Percentiles rank a stretch among this genome's conserved stretches.
These are phyloP conservation scores for Gasterosteus nipponicus DNA, from an alignment of 2,113 vertebrate species.

Conservation along the genomic window DNA sequence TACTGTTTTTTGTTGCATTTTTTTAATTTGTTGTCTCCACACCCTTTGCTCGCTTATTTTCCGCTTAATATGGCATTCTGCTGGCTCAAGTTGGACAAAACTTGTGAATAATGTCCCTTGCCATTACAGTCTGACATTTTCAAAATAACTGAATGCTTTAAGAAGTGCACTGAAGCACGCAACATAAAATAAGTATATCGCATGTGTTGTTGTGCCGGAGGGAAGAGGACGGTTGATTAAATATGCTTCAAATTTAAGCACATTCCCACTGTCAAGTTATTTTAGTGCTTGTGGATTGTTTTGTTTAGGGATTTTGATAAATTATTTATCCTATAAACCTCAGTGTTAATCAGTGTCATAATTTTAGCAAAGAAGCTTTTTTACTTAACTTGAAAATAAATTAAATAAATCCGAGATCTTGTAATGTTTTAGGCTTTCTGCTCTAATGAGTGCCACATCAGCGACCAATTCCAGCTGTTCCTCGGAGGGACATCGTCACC, in stretches of 20 bases:
- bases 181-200: slow-evolving; percentile 56
- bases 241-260: slow-evolving; percentile 46
- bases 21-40: slow-evolving; percentile 16
- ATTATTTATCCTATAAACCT: slow-evolving; percentile 43
- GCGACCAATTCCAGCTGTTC: slow-evolving; percentile 21
- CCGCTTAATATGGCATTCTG: slow-evolving; percentile 7
- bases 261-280: slow-evolving; percentile 39
- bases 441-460: slow-evolving; percentile 23
- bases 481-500: slow-evolving; percentile 39
- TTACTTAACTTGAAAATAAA: not conserved
- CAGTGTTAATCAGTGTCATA: slow-evolving; percentile 26
- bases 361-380: not conserved
- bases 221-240: slow-evolving; percentile 67
- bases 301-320: slow-evolving; percentile 41
- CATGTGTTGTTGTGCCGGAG: slow-evolving; percentile 56
- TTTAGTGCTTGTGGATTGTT: slow-evolving; percentile 43
- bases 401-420: not conserved
- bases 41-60: slow-evolving; percentile 7
- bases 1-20: slow-evolving; percentile 32
- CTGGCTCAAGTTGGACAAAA: slow-evolving; percentile 24
- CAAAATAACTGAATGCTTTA: slow-evolving; percentile 65
- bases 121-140: slow-evolving; percentile 69
- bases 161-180: slow-evolving; percentile 52
- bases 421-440: slow-evolving; percentile 12
- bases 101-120: slow-evolving; percentile 52